Evolutionary conservation across 2,888 invertebrate genomes (phyloP), one percentile per base, ranked within the genome.

Genomic region (Tetranychus piercei): DNA sequence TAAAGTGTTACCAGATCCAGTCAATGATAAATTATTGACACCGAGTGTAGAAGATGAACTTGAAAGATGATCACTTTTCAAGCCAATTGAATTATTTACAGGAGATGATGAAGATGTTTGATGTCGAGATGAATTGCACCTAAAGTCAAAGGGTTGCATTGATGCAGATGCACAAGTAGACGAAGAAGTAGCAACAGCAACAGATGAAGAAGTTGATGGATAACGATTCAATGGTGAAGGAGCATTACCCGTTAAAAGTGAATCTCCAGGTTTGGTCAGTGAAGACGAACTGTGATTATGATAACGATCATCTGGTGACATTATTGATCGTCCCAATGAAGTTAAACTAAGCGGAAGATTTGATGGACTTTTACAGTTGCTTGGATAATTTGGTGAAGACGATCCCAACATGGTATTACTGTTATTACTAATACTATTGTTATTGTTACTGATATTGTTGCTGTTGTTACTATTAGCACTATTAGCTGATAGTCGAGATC

Each of bases 121-220:
- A 71, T 34, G 34, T 11, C 20, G 72, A 20, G 20, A 55, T 55
- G 65, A 65, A n/a, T 73, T 91, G 45, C 93, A 87, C 81, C 90
- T 43, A 55, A 73, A 94, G 82, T 94, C 94, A 82, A 93, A 93
- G 0, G 94, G 94, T 81, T 94, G 94, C 94, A 95, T 34, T 94
- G 80, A 89, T 94, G 84, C 94, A 93, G 91, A 88, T 82, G 90
- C 92, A 77, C 94, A 84, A 4, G 94, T 94, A 11, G 91, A 90
- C 45, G 87, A 86, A 78, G 87, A 86, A 44, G 87, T 82, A 70
- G 88, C 87, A 83, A 88, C 81, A 45, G 81, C 79, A 64, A 64
- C 73, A 7, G 65, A 55, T 55, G 55, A 55, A 55, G 55, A 55
- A 6, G 55, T 15, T 69, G 69, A 23, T 69, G n/a, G 69, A 23